A percentile compares a stretch with the other conserved stretches of the same genome.
Evolutionary conservation across 2,113 vertebrate genomes (phyloP).

Genomic region (Gasterosteus aculeatus): DNA sequence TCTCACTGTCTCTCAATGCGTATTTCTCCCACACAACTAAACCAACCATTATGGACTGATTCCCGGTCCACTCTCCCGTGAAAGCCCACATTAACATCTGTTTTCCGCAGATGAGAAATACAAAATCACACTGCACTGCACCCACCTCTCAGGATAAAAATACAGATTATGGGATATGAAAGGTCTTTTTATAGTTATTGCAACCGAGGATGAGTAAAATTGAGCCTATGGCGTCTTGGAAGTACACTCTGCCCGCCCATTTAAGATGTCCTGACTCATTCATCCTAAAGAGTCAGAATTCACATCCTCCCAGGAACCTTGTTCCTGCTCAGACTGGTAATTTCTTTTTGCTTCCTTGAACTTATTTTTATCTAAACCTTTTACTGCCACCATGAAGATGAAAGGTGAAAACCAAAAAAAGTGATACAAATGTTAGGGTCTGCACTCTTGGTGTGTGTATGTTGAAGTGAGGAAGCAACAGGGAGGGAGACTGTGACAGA

Average conservation of each 20-base stretch:
- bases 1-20: background rate
- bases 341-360: slow-evolving; percentile 10
- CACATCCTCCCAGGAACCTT: slow-evolving; percentile 18
- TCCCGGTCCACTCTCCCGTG: slow-evolving; percentile 48
- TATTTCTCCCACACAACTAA: slow-evolving; percentile 10
- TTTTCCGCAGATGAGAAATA: slow-evolving; percentile 61
- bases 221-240: background rate
- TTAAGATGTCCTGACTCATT: slow-evolving; percentile 5
- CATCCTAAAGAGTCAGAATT: slow-evolving; percentile 1
- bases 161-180: slow-evolving; percentile 34
- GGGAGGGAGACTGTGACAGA: slow-evolving; percentile 29
- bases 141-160: slow-evolving; percentile 24
- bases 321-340: background rate
- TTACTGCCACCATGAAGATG: slow-evolving; percentile 35
- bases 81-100: slow-evolving; percentile 53
- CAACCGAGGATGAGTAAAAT: slow-evolving; percentile 28
- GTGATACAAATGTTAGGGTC: slow-evolving; percentile 35
- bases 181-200: slow-evolving; percentile 47
- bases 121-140: slow-evolving; percentile 51
- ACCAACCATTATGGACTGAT: slow-evolving; percentile 36
- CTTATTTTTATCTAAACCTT: slow-evolving; percentile 15
- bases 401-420: background rate
- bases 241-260: background rate
- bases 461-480: slow-evolving; percentile 12
- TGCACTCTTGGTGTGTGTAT: slow-evolving; percentile 31